phyloP scores from a whole-genome alignment of 2,888 invertebrate species.

The Ectemnius continuus region DNA sequence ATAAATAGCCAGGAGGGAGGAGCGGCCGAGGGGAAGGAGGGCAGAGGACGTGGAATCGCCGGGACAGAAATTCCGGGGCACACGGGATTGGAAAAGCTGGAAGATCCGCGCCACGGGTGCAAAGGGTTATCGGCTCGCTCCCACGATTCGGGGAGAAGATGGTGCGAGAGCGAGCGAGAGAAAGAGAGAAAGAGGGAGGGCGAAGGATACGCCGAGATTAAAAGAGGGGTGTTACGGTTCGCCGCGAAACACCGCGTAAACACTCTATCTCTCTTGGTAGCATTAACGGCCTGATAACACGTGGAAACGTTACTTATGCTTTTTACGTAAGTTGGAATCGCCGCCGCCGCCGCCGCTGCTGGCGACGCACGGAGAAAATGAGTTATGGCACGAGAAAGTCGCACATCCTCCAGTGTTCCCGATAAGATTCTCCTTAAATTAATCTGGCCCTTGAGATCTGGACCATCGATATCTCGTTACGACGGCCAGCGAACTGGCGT shows the following conservation, averaged over 20 bases:
- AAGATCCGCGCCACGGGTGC: conserved; percentile 8
- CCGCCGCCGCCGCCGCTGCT: too few species aligned
- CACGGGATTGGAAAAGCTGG: conserved; percentile 25
- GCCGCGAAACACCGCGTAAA: conserved; percentile 70
- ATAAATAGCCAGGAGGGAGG: conserved; percentile 36
- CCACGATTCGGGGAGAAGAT: conserved; percentile 17
- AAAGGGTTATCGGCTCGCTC: conserved; percentile 38
- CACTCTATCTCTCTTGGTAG: conserved; percentile 67
- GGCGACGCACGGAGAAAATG: too few species aligned
- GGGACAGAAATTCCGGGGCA: conserved; percentile 26
- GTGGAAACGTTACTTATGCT: conserved; percentile 40
- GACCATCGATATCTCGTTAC: too few species aligned
- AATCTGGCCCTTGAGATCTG: too few species aligned
- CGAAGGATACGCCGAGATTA: too few species aligned
- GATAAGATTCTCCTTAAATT: too few species aligned
- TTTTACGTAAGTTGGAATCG: conserved; percentile 15
- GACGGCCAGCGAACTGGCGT: too few species aligned
- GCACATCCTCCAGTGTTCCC: too few species aligned
- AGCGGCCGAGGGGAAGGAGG: neutral
- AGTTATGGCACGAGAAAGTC: neutral
- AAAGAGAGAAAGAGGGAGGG: too few species aligned
- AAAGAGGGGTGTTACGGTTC: conserved; percentile 66
- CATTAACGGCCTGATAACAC: conserved; percentile 54
- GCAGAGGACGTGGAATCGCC: neutral
- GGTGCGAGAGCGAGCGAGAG: too few species aligned